Evolutionary conservation across 2,113 vertebrate species (phyloP).

Genomic region (Barbus barbus): DNA sequence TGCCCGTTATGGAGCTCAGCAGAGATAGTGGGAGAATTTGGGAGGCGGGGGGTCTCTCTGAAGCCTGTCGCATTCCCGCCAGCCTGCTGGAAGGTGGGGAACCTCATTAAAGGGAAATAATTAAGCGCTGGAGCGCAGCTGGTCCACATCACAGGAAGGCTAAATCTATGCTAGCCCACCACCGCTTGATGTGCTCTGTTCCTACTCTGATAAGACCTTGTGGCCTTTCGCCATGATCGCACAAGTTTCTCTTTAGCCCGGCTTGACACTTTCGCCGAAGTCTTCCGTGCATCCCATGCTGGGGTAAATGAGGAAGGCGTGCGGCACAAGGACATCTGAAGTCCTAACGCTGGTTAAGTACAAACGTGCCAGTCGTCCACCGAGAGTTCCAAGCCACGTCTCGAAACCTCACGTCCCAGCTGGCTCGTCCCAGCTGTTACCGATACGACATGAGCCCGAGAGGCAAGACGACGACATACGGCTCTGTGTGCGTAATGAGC

Average conservation of each 20-base stretch:
- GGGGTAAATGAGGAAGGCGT: constrained; percentile 36
- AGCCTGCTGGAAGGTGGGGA: constrained; percentile 74
- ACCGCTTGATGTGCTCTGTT: constrained; percentile 80
- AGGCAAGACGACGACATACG: constrained; percentile 57
- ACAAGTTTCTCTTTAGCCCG: constrained; percentile 73
- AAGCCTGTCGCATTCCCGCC: constrained; percentile 61
- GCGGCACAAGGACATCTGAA: constrained; percentile 60
- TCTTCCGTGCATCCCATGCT: constrained; percentile 46
- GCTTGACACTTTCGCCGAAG: constrained; percentile 70
- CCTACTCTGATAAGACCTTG: constrained; percentile 78
- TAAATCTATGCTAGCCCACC: constrained; percentile 71
- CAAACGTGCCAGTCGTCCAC: constrained; percentile 74
- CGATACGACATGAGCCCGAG: constrained; percentile 58
- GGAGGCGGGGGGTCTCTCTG: constrained; percentile 57
- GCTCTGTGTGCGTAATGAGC: constrained; percentile 70
- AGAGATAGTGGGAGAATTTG: constrained; percentile 24
- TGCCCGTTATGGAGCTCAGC: not conserved
- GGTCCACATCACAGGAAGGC: constrained; percentile 70
- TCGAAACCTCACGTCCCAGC: constrained; percentile 76
- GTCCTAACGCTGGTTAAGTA: constrained; percentile 62
- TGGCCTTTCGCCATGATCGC: constrained; percentile 77
- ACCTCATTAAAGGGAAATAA: constrained; percentile 82
- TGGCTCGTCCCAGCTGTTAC: constrained; percentile 79
- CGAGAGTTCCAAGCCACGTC: constrained; percentile 74
- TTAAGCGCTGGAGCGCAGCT: constrained; percentile 81